phyloP scores from a whole-genome alignment of 2,888 invertebrate species.

The Diplazon laetatorius region DNA sequence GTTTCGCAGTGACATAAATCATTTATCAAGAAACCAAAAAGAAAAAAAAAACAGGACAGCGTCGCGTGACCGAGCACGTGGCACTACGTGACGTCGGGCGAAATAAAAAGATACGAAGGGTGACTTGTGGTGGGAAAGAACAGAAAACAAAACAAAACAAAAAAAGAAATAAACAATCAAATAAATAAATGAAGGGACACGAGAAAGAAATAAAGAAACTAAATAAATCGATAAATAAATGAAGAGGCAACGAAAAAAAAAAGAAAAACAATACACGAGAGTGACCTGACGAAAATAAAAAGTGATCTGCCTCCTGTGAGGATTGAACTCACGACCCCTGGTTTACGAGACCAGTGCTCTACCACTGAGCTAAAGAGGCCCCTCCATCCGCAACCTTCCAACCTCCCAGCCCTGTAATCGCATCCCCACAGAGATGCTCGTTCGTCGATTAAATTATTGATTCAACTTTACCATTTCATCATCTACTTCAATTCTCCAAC shows the following conservation, averaged over 20 bases:
- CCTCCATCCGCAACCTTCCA: slow-evolving; percentile 34
- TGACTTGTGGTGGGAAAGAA: not conserved
- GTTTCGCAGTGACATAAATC: slow-evolving; percentile 29
- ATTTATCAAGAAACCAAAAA: slow-evolving; percentile 40
- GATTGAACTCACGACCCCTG: slow-evolving; percentile 45
- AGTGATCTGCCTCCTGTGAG: slow-evolving; percentile 68
- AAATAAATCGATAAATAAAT: slow-evolving; percentile 4
- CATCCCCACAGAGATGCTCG: slow-evolving; percentile 22
- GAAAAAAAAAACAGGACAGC: slow-evolving; percentile 3
- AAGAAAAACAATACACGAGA: slow-evolving; percentile 24
- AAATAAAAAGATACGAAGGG: slow-evolving; percentile 7
- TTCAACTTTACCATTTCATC: not conserved
- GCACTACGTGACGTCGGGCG: slow-evolving; percentile 20
- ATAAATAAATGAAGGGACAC: not conserved
- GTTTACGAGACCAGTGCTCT: slow-evolving; percentile 37
- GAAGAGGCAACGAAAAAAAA: not conserved
- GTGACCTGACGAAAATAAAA: slow-evolving; percentile 40
- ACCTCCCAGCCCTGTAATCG: slow-evolving; percentile 27
- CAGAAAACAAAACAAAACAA: too few relatives aligned
- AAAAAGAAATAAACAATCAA: too few relatives aligned
- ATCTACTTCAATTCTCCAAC: slow-evolving; percentile 16
- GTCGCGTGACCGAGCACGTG: slow-evolving; percentile 17
- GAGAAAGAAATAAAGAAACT: slow-evolving; percentile 4
- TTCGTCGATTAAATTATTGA: slow-evolving; percentile 19
- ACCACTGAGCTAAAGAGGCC: slow-evolving; percentile 70